Conservation (phyloP, 2,113 vertebrate species). For the Saccopteryx bilineata region DNA sequence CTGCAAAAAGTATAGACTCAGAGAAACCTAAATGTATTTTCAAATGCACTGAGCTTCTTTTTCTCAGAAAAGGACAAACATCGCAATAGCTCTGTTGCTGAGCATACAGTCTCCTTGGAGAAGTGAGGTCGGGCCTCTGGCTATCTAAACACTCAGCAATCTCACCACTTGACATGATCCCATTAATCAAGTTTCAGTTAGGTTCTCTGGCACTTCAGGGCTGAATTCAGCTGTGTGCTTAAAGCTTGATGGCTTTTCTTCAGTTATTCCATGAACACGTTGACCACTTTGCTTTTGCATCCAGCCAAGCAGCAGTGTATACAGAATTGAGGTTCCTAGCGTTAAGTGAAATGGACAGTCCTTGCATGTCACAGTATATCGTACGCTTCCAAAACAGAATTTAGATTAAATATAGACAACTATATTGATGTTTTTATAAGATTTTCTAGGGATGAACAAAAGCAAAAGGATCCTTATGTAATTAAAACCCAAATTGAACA, state of each 20-base stretch:
- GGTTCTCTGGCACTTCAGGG: neutral
- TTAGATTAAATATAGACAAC: neutral
- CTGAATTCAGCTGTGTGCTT: neutral
- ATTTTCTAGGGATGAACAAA: neutral
- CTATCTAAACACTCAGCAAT: neutral
- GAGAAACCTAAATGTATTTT: constrained; percentile 7
- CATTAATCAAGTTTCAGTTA: neutral
- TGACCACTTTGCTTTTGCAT: neutral
- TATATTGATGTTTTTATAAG: neutral
- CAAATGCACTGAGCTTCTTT: neutral
- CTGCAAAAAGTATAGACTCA: neutral
- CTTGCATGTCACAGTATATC: neutral
- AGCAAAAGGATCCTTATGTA: neutral
- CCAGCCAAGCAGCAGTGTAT: neutral
- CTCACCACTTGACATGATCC: constrained; percentile 17
- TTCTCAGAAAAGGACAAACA: constrained; percentile 17
- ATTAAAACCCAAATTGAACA: neutral
- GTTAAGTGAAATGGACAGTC: neutral
- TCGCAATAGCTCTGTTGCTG: neutral
- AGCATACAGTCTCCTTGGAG: neutral
- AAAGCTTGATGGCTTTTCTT: neutral
- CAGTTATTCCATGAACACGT: neutral
- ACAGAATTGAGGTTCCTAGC: neutral
- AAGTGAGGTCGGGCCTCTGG: neutral
- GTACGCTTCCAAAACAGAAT: neutral